Evolutionary conservation across 2,797 vertebrate species (phyloP).

Genomic region (Pipistrellus pipistrellus): DNA sequence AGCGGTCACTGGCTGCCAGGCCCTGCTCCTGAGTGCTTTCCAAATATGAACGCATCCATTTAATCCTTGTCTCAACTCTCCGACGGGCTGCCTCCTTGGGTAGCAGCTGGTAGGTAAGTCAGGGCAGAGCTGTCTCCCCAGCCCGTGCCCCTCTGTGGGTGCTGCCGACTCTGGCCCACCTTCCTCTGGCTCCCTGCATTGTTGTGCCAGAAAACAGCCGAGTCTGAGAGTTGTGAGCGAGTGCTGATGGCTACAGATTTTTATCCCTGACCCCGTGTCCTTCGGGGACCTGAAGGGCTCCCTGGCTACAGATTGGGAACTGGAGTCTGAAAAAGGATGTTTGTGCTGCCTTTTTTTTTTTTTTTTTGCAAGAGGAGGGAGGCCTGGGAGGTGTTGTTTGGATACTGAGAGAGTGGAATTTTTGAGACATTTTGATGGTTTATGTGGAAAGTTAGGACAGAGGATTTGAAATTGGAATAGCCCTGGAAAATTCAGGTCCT

Average conservation of each 20-base stretch:
- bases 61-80: background rate
- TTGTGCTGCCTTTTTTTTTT: background rate
- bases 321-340: slow-evolving; percentile 52
- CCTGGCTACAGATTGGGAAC: background rate
- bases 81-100: background rate
- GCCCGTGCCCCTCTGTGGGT: background rate
- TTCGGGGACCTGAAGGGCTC: background rate
- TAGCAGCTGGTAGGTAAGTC: background rate
- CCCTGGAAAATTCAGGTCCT: slow-evolving; percentile 75
- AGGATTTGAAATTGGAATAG: slow-evolving; percentile 71
- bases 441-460: slow-evolving; percentile 77
- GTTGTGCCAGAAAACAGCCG: background rate
- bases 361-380: slow-evolving; percentile 43
- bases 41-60: background rate
- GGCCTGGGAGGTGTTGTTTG: slow-evolving; percentile 71
- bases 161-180: rapidly evolving
- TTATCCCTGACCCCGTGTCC: slow-evolving; percentile 50
- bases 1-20: background rate
- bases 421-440: slow-evolving; percentile 76
- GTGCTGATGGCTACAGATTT: background rate
- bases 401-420: slow-evolving; percentile 78
- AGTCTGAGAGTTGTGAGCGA: background rate
- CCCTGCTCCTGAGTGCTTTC: background rate
- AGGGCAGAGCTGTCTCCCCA: background rate
- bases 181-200: background rate